Percentiles rank a stretch among this genome's conserved stretches.
phyloP scores from a whole-genome alignment of 1,140 invertebrate genomes.

The Paraescarpia echinospica region DNA sequence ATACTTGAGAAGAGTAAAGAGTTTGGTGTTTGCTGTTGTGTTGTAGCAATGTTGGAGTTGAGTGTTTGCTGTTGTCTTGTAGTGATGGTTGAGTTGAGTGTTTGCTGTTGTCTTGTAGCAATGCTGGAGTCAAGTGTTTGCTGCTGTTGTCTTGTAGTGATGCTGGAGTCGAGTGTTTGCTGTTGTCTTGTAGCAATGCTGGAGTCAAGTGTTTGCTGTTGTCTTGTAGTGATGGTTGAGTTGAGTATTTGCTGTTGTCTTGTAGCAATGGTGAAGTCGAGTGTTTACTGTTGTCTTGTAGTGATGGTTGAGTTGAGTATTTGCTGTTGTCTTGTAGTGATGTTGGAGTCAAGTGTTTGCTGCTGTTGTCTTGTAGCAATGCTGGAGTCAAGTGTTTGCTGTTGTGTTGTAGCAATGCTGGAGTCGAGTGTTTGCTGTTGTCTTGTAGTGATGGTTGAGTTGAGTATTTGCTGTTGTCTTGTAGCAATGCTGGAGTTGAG shows the following conservation, averaged over 20 bases:
- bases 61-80: too few species aligned
- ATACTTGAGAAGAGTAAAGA: too few species aligned
- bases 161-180: constrained; percentile 66
- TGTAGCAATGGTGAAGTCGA: constrained; percentile 60
- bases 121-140: too few species aligned
- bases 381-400: background rate
- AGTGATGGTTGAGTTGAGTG: too few species aligned
- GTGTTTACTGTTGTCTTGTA: too few species aligned
- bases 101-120: background rate
- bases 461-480: too few species aligned
- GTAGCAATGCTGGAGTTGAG: background rate
- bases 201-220: constrained; percentile 67
- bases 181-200: background rate
- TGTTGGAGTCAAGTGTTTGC: too few species aligned
- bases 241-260: constrained; percentile 3
- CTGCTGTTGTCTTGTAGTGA: background rate
- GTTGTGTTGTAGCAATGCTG: too few species aligned
- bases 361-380: too few species aligned
- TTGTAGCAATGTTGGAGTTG: background rate
- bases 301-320: too few species aligned
- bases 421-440: background rate
- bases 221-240: background rate
- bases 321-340: background rate
- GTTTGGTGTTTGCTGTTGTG: too few species aligned
- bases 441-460: background rate